These are phyloP conservation scores for Ispidina lecontei DNA, from an alignment of 2,797 vertebrate genomes.

Conservation along the genomic window DNA sequence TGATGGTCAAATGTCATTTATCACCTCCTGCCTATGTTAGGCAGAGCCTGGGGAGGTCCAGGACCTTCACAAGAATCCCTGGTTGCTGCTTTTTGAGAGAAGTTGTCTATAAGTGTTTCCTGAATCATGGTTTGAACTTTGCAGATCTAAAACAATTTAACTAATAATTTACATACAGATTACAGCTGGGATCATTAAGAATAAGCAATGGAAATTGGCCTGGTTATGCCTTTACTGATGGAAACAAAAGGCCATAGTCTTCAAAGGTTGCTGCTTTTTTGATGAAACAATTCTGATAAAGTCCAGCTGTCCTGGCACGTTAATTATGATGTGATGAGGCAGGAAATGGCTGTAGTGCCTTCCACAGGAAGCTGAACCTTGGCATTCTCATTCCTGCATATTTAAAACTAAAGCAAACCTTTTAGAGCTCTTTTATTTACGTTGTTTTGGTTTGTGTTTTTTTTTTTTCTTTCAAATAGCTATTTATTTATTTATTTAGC, in stretches of 20 bases:
- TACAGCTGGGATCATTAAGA: slow-evolving; percentile 43
- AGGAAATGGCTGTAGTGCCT: slow-evolving; percentile 67
- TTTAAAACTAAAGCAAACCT: slow-evolving; percentile 47
- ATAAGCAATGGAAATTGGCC: slow-evolving; percentile 57
- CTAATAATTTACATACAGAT: slow-evolving; percentile 63
- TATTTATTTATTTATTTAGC: background rate
- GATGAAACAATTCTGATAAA: slow-evolving; percentile 70
- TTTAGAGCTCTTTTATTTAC: background rate
- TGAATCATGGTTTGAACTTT: background rate
- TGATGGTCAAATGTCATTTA: background rate
- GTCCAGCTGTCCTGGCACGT: slow-evolving; percentile 65
- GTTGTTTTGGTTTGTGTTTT: background rate
- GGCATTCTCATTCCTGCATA: slow-evolving; percentile 60
- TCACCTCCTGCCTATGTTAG: background rate
- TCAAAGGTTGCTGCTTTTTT: slow-evolving; percentile 62
- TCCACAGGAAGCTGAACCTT: slow-evolving; percentile 63
- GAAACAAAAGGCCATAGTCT: slow-evolving; percentile 65
- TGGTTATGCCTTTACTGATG: slow-evolving; percentile 35
- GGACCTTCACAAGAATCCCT: background rate
- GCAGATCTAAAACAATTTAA: slow-evolving; percentile 30
- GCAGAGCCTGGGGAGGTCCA: background rate
- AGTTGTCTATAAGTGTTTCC: background rate
- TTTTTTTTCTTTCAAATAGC: too few species aligned
- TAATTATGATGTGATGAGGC: slow-evolving; percentile 71
- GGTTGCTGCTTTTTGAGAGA: background rate